Conservation (phyloP, 2,888 invertebrate genomes). For the Dione vanillae region DNA sequence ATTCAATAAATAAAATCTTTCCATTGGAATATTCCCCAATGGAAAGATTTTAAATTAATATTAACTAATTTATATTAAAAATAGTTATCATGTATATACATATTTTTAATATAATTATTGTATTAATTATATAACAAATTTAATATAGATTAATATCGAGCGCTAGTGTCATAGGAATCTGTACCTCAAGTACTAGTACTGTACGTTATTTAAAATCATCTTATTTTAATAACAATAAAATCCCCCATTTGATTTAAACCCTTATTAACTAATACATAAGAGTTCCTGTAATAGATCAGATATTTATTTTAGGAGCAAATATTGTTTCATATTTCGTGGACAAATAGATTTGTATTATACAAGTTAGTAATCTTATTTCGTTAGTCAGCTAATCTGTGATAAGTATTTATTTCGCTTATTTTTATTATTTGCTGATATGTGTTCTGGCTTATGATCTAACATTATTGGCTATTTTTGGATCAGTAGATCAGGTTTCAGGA, state of each 20-base stretch:
- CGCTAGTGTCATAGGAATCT: conserved; percentile 23
- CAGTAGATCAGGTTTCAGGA: neutral
- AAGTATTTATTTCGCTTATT: conserved; percentile 39
- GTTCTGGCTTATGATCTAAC: neutral
- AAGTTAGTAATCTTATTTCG: conserved; percentile 67
- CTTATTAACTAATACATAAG: conserved; percentile 74
- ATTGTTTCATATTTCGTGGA: conserved; percentile 76
- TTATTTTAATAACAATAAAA: conserved; percentile 82
- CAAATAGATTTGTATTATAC: conserved; percentile 75
- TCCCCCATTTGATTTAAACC: conserved; percentile 69
- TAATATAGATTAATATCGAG: neutral
- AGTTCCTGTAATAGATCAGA: conserved; percentile 69
- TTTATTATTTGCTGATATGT: neutral
- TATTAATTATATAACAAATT: no score
- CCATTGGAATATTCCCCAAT: no score
- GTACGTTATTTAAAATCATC: conserved; percentile 80
- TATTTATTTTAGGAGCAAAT: conserved; percentile 67
- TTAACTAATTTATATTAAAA: no score
- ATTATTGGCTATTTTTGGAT: neutral
- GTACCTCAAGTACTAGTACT: conserved; percentile 76
- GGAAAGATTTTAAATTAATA: no score
- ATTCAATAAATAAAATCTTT: no score
- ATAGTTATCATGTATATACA: no score
- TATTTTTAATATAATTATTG: no score
- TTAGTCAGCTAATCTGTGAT: conserved; percentile 61